These are phyloP conservation scores for Eupithecia inturbata DNA, from an alignment of 2,888 invertebrate genomes.

Conservation along the genomic window DNA sequence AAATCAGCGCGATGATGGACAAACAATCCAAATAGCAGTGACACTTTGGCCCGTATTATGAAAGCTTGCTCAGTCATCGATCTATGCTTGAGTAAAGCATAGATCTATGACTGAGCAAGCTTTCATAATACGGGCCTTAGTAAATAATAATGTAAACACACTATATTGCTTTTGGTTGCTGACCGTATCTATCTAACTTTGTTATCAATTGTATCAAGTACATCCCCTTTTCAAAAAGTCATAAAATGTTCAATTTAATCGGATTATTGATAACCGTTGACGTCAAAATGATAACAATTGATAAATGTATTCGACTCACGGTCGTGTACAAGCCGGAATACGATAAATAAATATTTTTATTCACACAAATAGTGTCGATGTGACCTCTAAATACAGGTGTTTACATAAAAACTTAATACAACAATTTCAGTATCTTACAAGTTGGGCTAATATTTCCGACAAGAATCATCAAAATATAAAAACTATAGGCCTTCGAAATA, in stretches of 20 bases:
- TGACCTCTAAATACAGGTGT: conserved; percentile 43
- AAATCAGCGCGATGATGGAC: not conserved
- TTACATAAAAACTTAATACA: conserved; percentile 38
- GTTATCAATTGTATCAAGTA: conserved; percentile 6
- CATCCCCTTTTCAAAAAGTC: not conserved
- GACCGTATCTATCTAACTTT: conserved; percentile 9
- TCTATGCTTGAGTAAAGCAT: no score
- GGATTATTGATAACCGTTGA: conserved; percentile 47
- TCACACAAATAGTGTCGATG: conserved; percentile 29
- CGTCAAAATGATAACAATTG: conserved; percentile 44
- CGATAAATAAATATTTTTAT: conserved; percentile 22
- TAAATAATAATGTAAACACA: no score
- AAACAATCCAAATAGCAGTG: not conserved
- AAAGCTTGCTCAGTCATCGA: no score
- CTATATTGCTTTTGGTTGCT: not conserved
- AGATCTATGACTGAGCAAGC: no score
- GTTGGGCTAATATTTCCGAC: conserved; percentile 32
- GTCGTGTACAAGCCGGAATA: conserved; percentile 27
- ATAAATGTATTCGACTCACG: conserved; percentile 42
- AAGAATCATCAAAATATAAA: conserved; percentile 37
- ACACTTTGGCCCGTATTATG: no score
- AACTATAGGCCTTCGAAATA: conserved; percentile 16
- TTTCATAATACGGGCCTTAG: no score
- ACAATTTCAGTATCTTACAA: conserved; percentile 18
- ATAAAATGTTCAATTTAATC: conserved; percentile 23